Evolutionary conservation across 2,888 invertebrate species (phyloP), one percentile per base, ranked within the genome.

Genomic region (Chironomus tentans): DNA sequence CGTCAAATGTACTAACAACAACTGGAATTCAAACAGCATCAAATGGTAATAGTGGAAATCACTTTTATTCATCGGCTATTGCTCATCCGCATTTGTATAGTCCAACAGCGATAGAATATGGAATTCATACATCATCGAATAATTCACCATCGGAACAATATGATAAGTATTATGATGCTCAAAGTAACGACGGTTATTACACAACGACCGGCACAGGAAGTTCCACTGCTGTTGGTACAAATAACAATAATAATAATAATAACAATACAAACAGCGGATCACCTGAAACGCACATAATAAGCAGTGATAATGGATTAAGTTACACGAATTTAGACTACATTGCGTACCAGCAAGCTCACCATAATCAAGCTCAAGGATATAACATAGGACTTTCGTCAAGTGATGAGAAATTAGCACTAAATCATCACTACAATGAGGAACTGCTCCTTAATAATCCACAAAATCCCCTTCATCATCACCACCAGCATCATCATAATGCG

Each of bases 281-380:
- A 21, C 80, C 80, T 77, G 82, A 83, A 78, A 85, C 88, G 3
- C 88, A 90, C 13, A 93, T 94, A 68, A 93, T 94, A 79, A 93
- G 91, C 81, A 91, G 93, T 0, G 93, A 93, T 81, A 91, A 93
- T 62, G 95, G 95, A 0, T 86, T 95, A 77, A 94, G 94, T 82
- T 95, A 95, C 82, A 95, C 95, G 0, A 95, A 95, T 82, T 84
- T 95, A 80, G 95, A 95, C 83, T 94, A 93, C 80, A 80, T 87
- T 62, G 87, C 87, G 68, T 87, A 88, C 77, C 84, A 82, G 77
- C 86, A 87, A 78, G 86, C 81, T 71, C 82, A 82, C 77, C 22
- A 24, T 10, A 65, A 65, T 65, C 22, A 21, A 21, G 21, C 22
- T 21, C 81, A 82, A 61, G 76, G 68, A n/a, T 82, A 81, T 78